Base-by-base conservation (phyloP, 2,113 vertebrate species). In the Heterotis niloticus region DNA sequence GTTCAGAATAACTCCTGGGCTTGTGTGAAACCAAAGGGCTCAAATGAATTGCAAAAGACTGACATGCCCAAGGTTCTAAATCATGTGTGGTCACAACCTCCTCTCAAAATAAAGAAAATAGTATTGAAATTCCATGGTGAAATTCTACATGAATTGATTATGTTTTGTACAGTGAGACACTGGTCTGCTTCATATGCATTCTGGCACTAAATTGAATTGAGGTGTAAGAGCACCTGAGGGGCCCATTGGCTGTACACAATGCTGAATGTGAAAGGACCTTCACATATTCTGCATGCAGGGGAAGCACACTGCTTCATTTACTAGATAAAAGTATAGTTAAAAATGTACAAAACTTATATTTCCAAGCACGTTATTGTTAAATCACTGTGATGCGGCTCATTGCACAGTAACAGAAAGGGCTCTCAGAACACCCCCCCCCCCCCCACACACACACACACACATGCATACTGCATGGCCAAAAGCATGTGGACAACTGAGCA, bases 311-410 rank as follows among this genome's bases (percentile, higher is more conserved):
- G 18, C 68, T 52, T 14, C 29, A 69, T 17, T 1, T 18, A 51
- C 34, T 44, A 51, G 44, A 28, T 51, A 56, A 70, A 12, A 44
- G 16, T 69, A 78, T 71, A 72, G 75, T 89, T 88, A 88, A 84
- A 87, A 87, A 86, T 84, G 89, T 89, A 90, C 88, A 93, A 24
- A 80, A 86, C 80, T 71, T 79, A 80, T 85, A 86, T 83, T 84
- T 84, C 56, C 24, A 52, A 56, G 44, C 44, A 23, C 3, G 34
- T 44, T 44, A 4, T 44, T 44, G 34, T 44, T 44, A 44, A 44
- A 44, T 44, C 34, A 14, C 7, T 11, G 29, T 26, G 29, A 44
- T 70, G 24, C 4, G 28, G 68, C 11, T 70, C 54, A 44, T 26
- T 24, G 24, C 29, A 73, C 0, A 72, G 34, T 20, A 44, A 44